Conservation (phyloP, 2,888 invertebrate species). For the Abscondita cerata region DNA sequence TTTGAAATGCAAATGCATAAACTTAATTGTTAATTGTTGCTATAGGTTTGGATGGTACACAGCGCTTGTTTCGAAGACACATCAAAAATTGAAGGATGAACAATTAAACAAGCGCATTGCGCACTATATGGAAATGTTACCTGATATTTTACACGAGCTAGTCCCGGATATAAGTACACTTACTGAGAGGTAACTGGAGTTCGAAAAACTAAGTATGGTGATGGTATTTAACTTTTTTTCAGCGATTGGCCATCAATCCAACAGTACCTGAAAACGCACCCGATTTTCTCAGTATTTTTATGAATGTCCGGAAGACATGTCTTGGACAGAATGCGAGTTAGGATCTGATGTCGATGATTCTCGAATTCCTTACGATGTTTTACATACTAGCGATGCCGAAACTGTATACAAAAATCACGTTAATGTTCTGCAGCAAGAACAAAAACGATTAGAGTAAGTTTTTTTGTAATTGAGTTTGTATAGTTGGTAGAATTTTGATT, state of each 20-base stretch:
- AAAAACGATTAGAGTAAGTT: slow-evolving; percentile 89
- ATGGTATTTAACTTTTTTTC: slow-evolving; percentile 51
- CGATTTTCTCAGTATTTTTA: slow-evolving; percentile 95
- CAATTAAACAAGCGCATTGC: slow-evolving; percentile 78
- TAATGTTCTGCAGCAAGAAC: slow-evolving; percentile 90
- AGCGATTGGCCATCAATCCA: slow-evolving; percentile 91
- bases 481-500: no score
- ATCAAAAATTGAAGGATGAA: slow-evolving; percentile 84
- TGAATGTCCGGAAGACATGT: slow-evolving; percentile 77
- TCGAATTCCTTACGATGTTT: slow-evolving; percentile 90
- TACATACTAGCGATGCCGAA: slow-evolving; percentile 91
- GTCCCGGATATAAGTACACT: slow-evolving; percentile 77
- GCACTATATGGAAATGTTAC: slow-evolving; percentile 78
- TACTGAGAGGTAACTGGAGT: slow-evolving; percentile 63
- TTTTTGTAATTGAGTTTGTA: no score
- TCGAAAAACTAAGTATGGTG: slow-evolving; percentile 12
- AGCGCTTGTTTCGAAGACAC: slow-evolving; percentile 77
- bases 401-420: slow-evolving; percentile 90
- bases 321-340: slow-evolving; percentile 79
- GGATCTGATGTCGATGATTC: slow-evolving; percentile 70
- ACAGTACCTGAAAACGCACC: slow-evolving; percentile 85
- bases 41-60: slow-evolving; percentile 63
- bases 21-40: not conserved
- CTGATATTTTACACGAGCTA: slow-evolving; percentile 77
- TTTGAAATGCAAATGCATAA: no score